These are phyloP conservation scores for Macrosiphum euphorbiae DNA, from an alignment of 2,888 invertebrate genomes.

Conservation along the genomic window DNA sequence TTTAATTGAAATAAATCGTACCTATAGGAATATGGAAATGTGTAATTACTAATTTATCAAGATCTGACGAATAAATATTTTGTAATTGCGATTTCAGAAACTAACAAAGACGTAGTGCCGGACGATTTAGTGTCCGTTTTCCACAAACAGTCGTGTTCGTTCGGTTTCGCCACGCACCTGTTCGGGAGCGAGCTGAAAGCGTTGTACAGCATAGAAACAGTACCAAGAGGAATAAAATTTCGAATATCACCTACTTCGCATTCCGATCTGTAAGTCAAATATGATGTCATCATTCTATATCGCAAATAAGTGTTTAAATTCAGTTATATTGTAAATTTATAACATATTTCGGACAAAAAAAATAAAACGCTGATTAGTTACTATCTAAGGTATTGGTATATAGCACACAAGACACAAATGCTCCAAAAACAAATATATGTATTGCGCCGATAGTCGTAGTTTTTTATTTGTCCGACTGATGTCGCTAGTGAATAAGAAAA, in stretches of 20 bases:
- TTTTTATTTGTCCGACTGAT: neutral
- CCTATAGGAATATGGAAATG: neutral
- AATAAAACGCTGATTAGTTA: neutral
- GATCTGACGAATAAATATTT: neutral
- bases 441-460: neutral
- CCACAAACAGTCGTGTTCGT: slow-evolving; percentile 92
- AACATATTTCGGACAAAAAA: neutral
- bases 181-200: slow-evolving; percentile 93
- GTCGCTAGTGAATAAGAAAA: neutral
- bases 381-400: neutral
- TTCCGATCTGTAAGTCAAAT: slow-evolving; percentile 76
- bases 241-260: slow-evolving; percentile 91
- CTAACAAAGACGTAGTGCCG: slow-evolving; percentile 92
- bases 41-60: neutral
- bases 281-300: neutral
- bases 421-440: neutral
- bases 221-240: slow-evolving; percentile 84
- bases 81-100: slow-evolving; percentile 73
- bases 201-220: slow-evolving; percentile 80
- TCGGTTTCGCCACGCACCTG: slow-evolving; percentile 97
- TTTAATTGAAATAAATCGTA: neutral
- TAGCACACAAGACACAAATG: neutral
- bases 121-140: slow-evolving; percentile 94
- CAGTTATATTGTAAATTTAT: neutral
- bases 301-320: neutral